Evolutionary conservation across 2,888 invertebrate genomes (phyloP), one percentile per base, ranked within the genome.

Genomic region (Hipparchia semele): DNA sequence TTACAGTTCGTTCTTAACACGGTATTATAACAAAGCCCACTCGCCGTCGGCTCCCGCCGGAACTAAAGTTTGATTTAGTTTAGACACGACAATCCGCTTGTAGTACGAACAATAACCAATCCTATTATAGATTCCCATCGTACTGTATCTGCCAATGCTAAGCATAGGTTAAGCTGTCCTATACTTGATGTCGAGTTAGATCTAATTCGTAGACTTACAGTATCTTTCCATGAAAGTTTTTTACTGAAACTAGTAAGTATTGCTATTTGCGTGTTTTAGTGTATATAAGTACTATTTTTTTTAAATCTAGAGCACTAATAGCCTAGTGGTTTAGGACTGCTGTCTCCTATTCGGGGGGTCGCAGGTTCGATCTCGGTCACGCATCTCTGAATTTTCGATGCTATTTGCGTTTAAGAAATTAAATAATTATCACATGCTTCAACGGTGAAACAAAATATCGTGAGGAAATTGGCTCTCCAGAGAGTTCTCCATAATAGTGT

Each of bases 61-160:
- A 88, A 86, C 85, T 87, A 88, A 91, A 92, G 87, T 92, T 92
- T 91, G 89, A 91, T 92, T 91, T 88, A 90, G 90, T 91, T 91
- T 86, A 88, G 88, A 89, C 85, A 79, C 74, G 78, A 78, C 79
- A 78, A 80, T 77, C 79, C 78, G 77, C 75, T 79, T 75, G 74
- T 75, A 70, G 77, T 73, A 76, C 49, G 7, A 6, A 77, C 78
- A 80, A 80, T 79, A 80, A 77, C 76, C 75, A 77, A 79, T 76
- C 79, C 79, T 78, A 80, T 80, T 79, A 80, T 76, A 77, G 77
- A 72, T 73, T 66, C 74, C 76, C 74, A 71, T 70, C 71, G 68
- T 73, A 69, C 60, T 66, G 70, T 76, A 72, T 75, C 71, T 69
- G 71, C 73, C 60, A 70, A 12, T 69, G 71, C 73, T 56, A 70